Evolutionary conservation across 2,113 vertebrate genomes (phyloP).

Genomic region (Malurus melanocephalus): DNA sequence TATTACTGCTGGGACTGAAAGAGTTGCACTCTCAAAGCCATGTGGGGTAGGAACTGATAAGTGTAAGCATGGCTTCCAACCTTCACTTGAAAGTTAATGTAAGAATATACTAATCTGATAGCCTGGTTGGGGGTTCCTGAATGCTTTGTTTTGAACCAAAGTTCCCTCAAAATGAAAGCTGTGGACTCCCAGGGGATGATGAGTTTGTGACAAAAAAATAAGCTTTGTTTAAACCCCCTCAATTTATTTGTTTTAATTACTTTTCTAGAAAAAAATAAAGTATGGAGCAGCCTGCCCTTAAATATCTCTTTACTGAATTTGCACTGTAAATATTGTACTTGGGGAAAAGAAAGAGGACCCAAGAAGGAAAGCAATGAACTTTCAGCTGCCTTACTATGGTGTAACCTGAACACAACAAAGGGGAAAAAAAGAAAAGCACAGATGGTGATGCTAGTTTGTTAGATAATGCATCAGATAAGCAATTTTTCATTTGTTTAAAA

Average conservation of each 20-base stretch:
- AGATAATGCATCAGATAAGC: not conserved
- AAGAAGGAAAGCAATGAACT: not conserved
- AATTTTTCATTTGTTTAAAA: not conserved
- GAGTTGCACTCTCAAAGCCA: not conserved
- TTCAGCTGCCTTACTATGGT: not conserved
- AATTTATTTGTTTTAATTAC: not conserved
- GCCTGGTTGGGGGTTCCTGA: not conserved
- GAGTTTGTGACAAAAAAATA: not conserved
- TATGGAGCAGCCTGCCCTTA: not conserved
- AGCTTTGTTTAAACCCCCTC: not conserved
- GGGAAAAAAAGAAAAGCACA: not conserved
- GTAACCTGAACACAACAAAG: not conserved
- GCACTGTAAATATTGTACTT: not conserved
- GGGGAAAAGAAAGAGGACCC: not conserved
- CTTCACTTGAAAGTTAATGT: not conserved
- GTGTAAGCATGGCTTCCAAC: not conserved
- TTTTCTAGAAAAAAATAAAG: not conserved
- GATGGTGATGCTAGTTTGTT: not conserved
- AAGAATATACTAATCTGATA: not conserved
- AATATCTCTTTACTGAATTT: not conserved
- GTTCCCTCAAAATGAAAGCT: not conserved
- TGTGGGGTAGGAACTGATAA: not conserved
- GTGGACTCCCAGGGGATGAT: not conserved
- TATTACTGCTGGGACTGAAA: not conserved
- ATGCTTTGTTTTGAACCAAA: not conserved